Percentiles rank a stretch among this genome's conserved stretches.
phyloP scores from a whole-genome alignment of 1,140 invertebrate species.

The Nasonia giraulti region DNA sequence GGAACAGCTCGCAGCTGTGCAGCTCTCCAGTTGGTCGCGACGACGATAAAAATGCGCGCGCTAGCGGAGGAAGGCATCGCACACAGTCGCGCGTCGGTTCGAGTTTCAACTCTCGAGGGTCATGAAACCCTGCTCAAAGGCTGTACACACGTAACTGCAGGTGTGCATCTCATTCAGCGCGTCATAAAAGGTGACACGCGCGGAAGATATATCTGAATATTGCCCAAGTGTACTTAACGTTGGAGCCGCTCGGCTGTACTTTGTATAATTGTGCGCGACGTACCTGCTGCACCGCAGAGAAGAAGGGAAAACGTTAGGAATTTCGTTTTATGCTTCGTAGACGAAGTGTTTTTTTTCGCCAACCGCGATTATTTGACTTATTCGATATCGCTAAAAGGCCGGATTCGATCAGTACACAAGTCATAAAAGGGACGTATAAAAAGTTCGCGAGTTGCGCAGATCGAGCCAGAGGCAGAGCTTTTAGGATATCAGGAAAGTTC shows the following conservation, averaged over 20 bases:
- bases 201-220: neutral
- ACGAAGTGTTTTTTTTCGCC: too few species aligned
- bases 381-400: conserved; percentile 10
- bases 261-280: neutral
- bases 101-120: conserved; percentile 2
- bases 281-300: conserved; percentile 28
- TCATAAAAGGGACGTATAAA: conserved; percentile 37
- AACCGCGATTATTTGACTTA: neutral
- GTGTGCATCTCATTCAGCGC: conserved; percentile 22
- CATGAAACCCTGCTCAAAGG: neutral
- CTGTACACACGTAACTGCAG: neutral
- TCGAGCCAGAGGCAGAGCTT: neutral
- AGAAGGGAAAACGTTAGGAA: neutral
- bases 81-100: neutral
- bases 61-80: neutral
- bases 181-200: conserved; percentile 26
- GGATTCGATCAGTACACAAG: conserved; percentile 2
- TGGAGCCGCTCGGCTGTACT: neutral
- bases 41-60: neutral
- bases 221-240: conserved; percentile 11
- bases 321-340: too few species aligned
- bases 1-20: neutral
- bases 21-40: neutral
- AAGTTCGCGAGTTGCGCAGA: conserved; percentile 13
- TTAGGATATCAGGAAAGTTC: conserved; percentile 47